A percentile compares a stretch with the other conserved stretches of the same genome.
Evolutionary conservation across 2,888 invertebrate genomes (phyloP).

Genomic region (Anaspis maculata): DNA sequence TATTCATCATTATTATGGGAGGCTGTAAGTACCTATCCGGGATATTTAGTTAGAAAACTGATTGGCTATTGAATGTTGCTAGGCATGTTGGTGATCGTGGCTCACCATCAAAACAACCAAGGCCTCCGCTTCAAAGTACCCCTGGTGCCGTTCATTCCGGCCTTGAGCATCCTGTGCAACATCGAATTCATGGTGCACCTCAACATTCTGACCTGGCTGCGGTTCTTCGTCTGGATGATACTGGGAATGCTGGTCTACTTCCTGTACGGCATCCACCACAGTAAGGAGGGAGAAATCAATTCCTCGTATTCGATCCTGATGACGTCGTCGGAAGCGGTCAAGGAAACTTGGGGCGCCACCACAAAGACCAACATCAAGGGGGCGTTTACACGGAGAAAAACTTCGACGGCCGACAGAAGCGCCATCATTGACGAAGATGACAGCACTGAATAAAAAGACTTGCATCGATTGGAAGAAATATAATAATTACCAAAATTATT

Average conservation of each 20-base stretch:
- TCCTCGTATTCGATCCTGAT: conserved; percentile 57
- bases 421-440: conserved; percentile 39
- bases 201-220: conserved; percentile 71
- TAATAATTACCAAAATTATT: too few species aligned
- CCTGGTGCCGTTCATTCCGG: conserved; percentile 70
- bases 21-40: conserved; percentile 48
- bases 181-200: conserved; percentile 77
- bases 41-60: conserved; percentile 1
- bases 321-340: conserved; percentile 55
- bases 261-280: conserved; percentile 77
- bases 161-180: conserved; percentile 72
- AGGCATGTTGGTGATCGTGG: conserved; percentile 62
- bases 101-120: conserved; percentile 64
- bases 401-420: conserved; percentile 37
- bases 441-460: conserved; percentile 27
- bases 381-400: conserved; percentile 33
- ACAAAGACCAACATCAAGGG: conserved; percentile 37
- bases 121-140: conserved; percentile 72
- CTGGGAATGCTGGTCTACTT: conserved; percentile 78
- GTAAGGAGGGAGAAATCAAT: conserved; percentile 62
- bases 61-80: conserved; percentile 12
- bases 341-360: conserved; percentile 54
- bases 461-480: too few species aligned
- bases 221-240: conserved; percentile 81
- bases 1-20: conserved; percentile 54